Evolutionary conservation across 53 echinoderm and acorn worm genomes (phyloP), one percentile per base, ranked within the genome.

Genomic region (Antedon mediterranea): DNA sequence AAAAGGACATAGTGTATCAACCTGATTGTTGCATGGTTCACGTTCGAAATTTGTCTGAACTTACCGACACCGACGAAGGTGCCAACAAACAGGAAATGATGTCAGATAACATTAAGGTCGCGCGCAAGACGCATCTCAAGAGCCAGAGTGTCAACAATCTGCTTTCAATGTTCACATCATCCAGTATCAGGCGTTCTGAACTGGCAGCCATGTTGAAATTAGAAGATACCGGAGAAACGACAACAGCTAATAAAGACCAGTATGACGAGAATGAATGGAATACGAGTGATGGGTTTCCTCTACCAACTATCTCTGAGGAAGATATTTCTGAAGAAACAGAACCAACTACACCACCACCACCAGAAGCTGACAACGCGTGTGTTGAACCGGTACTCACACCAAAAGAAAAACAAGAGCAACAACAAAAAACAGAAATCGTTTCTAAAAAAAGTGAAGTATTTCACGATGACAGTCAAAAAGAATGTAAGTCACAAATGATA

Each of bases 91-190:
- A 77, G 23, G 43, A 30, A 31, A n/a, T 33, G 3, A 57, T 43
- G 2, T 43, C 13, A 14, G 34, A 78, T 29, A 80, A 86, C 37
- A 79, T 32, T 0, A 84, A 85, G 32, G 79, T 83, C 27, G 80
- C 80, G 37, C 91, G 87, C 28, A 85, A 82, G 14, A 73, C 75
- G 4, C 86, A 85, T 29, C 76, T 94, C 6, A 82, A 90, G 79
- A 89, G 81, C 28, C 90, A 98, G 73, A 88, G 93, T 33, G 87
- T 92, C 34, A 83, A 85, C 28, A 98, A 98, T 74, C 86, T 98
- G 18, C 78, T 98, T 78, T 90, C 98, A 0, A 92, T 93, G 98
- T 98, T 98, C 86, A 98, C 88, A 81, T 98, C 98, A 0, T 75
- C 84, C 26, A 81, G 81, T 29, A 76, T 90, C 42, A 75, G 98